Percentiles rank a stretch among this genome's conserved stretches.
These are phyloP conservation scores for Enteromius viviparus DNA, from an alignment of 2,797 vertebrate genomes.

Conservation along the genomic window DNA sequence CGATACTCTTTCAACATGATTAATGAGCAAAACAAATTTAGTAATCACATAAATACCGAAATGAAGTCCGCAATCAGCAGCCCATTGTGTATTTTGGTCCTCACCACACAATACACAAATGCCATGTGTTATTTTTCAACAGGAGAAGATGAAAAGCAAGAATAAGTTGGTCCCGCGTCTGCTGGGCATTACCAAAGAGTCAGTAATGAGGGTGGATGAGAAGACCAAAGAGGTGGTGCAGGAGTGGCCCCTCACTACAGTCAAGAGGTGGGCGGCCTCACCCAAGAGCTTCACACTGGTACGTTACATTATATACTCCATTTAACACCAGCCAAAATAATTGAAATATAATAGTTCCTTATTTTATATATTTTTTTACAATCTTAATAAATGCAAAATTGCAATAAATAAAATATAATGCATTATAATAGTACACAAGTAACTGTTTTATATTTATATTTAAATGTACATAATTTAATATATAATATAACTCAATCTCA, in stretches of 20 bases:
- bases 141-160: constrained; percentile 99
- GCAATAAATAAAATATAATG: neutral
- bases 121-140: constrained; percentile 54
- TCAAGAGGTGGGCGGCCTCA: constrained; percentile 98
- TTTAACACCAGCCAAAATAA: neutral
- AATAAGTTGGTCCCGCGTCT: constrained; percentile 96
- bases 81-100: neutral
- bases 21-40: constrained; percentile 3
- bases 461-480: neutral
- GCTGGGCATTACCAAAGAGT: constrained; percentile 97
- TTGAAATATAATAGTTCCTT: neutral
- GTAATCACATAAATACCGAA: neutral
- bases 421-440: neutral
- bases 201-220: constrained; percentile 97
- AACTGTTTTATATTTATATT: neutral
- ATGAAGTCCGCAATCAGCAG: constrained; percentile 3
- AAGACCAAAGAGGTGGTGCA: constrained; percentile 97
- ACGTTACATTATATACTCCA: constrained; percentile 57
- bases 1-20: neutral
- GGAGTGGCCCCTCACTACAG: constrained; percentile 96
- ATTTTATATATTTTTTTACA: neutral
- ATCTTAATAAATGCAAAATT: neutral
- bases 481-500: no score
- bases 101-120: constrained; percentile 10
- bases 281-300: constrained; percentile 99